Percentiles rank a stretch among this genome's conserved stretches.
Evolutionary conservation across 2,113 vertebrate genomes (phyloP).

Genomic region (Amia ocellicauda): DNA sequence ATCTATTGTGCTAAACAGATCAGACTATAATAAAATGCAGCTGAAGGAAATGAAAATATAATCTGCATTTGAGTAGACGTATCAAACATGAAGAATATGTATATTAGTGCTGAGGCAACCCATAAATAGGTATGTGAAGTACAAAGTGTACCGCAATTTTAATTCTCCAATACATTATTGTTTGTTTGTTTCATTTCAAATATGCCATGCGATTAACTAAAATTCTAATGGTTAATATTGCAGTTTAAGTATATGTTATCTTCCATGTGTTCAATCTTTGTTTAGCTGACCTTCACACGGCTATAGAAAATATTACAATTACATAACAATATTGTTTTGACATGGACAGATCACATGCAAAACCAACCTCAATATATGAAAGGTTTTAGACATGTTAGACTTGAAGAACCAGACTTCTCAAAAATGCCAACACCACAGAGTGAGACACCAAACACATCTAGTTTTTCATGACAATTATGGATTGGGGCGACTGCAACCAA

Average conservation of each 20-base stretch:
- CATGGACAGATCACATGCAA: no score
- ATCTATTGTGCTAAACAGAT: background rate
- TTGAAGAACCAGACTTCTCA: background rate
- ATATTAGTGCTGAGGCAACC: no score
- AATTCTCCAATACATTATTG: no score
- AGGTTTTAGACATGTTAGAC: background rate
- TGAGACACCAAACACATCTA: background rate
- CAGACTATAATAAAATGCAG: background rate
- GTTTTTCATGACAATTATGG: slow-evolving; percentile 16
- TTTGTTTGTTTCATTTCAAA: no score
- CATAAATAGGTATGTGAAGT: background rate
- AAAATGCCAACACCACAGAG: background rate
- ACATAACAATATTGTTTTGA: no score
- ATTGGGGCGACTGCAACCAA: slow-evolving; percentile 24
- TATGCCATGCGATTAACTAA: no score
- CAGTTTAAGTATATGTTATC: no score
- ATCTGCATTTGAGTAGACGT: background rate
- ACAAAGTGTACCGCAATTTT: background rate
- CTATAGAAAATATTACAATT: no score
- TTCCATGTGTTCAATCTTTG: no score
- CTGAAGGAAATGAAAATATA: background rate
- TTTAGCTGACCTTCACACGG: no score
- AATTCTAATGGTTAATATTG: no score
- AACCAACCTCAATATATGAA: background rate
- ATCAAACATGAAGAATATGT: background rate